phyloP scores from a whole-genome alignment of 2,888 invertebrate genomes.

The Hypomecis punctinalis region DNA sequence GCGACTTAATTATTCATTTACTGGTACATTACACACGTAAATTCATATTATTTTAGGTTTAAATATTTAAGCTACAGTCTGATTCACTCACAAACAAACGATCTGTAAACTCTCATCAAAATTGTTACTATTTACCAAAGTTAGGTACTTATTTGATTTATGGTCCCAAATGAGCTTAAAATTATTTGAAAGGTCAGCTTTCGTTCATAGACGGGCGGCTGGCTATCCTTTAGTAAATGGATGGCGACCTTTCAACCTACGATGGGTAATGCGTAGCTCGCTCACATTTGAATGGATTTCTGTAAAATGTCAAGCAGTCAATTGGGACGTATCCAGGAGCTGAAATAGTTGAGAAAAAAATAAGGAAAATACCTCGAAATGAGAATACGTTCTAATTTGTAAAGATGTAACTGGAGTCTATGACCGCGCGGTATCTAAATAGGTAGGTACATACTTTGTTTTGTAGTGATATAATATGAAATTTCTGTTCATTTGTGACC shows the following conservation, averaged over 20 bases:
- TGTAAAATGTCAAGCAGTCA: constrained; percentile 26
- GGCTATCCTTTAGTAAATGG: constrained; percentile 29
- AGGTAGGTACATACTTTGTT: no score
- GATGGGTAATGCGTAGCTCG: constrained; percentile 8
- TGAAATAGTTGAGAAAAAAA: background rate
- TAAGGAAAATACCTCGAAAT: no score
- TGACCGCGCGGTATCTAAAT: no score
- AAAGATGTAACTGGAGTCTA: no score
- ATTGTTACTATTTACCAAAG: constrained; percentile 12
- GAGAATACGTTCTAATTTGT: no score
- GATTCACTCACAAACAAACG: constrained; percentile 4
- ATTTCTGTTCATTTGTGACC: no score
- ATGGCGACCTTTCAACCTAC: constrained; percentile 28
- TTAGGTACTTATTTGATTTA: constrained; percentile 17
- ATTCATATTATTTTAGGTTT: background rate
- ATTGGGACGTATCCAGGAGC: constrained; percentile 9
- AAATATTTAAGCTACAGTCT: constrained; percentile 6
- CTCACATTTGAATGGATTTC: constrained; percentile 28
- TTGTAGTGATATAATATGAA: no score
- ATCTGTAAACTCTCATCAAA: constrained; percentile 15
- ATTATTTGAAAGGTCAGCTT: constrained; percentile 27
- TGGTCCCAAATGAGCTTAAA: constrained; percentile 20
- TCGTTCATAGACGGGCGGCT: constrained; percentile 17
- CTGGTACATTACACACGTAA: no score
- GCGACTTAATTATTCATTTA: no score